These are phyloP conservation scores for Escarpia spicata DNA, from an alignment of 2,888 invertebrate species.

Conservation along the genomic window DNA sequence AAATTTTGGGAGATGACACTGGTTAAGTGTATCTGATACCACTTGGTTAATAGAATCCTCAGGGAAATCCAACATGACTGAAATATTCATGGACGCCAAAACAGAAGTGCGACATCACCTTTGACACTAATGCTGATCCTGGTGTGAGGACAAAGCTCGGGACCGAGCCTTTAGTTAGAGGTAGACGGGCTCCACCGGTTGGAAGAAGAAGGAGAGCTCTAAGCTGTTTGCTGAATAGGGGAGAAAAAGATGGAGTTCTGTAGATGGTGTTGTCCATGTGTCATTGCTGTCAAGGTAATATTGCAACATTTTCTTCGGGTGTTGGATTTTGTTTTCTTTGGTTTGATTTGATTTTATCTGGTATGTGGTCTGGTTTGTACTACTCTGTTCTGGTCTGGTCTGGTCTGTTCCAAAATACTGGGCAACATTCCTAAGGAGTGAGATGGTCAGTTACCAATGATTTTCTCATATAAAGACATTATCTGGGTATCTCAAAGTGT, in stretches of 20 bases:
- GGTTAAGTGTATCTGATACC: not conserved
- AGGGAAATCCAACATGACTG: not conserved
- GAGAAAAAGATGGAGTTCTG: not conserved
- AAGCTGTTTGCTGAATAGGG: not conserved
- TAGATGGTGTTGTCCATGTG: not conserved
- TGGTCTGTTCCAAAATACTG: no score
- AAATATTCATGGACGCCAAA: not conserved
- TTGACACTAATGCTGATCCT: not conserved
- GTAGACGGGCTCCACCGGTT: not conserved
- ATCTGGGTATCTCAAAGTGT: not conserved
- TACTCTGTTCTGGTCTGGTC: no score
- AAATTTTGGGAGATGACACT: not conserved
- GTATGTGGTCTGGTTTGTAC: no score
- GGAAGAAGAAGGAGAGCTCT: not conserved
- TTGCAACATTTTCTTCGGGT: not conserved
- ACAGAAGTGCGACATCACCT: not conserved
- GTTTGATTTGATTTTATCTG: no score
- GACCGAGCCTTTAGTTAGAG: not conserved
- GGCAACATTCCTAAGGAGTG: no score
- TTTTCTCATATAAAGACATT: not conserved
- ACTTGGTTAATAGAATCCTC: not conserved
- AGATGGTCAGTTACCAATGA: not conserved
- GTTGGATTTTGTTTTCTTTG: not conserved
- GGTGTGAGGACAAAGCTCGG: not conserved
- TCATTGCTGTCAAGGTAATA: not conserved